Conservation (phyloP, 2,888 invertebrate species). For the Coelogynopora nodosa region DNA sequence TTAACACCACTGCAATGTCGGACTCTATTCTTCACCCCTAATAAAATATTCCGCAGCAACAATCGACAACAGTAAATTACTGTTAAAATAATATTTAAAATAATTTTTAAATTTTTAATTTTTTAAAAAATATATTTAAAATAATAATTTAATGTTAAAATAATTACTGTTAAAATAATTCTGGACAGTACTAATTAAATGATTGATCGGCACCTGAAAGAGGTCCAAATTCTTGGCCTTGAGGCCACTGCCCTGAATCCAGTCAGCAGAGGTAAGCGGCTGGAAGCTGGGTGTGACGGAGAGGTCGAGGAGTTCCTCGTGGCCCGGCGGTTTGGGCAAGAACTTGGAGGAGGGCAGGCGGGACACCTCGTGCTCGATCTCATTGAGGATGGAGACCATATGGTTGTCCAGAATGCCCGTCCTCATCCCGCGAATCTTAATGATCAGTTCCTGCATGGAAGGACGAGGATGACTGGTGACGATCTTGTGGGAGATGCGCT, state of each 20-base stretch:
- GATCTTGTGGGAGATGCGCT: too few species aligned
- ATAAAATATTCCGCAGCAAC: too few species aligned
- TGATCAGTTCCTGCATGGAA: constrained; percentile 55
- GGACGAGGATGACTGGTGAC: too few species aligned
- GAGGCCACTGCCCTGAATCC: constrained; percentile 59
- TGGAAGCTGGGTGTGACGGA: constrained; percentile 56
- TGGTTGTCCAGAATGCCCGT: constrained; percentile 61
- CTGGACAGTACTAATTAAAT: too few species aligned
- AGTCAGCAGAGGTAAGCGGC: constrained; percentile 56
- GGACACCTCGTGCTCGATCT: constrained; percentile 58
- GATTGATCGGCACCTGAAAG: constrained; percentile 58
- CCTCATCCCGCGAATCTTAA: constrained; percentile 61
- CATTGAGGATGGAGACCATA: constrained; percentile 60
- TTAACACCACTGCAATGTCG: too few species aligned
- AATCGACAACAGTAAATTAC: too few species aligned
- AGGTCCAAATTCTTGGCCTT: constrained; percentile 60
- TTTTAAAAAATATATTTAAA: too few species aligned
- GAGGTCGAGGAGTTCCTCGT: constrained; percentile 57
- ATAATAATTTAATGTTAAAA: too few species aligned
- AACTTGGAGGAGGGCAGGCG: constrained; percentile 60
- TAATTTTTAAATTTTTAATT: too few species aligned
- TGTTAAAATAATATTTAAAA: too few species aligned
- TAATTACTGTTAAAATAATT: too few species aligned
- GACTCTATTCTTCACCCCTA: too few species aligned
- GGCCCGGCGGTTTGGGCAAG: constrained; percentile 60